Evolutionary conservation across 2,113 vertebrate species (phyloP).

Genomic region (Xenopus borealis): DNA sequence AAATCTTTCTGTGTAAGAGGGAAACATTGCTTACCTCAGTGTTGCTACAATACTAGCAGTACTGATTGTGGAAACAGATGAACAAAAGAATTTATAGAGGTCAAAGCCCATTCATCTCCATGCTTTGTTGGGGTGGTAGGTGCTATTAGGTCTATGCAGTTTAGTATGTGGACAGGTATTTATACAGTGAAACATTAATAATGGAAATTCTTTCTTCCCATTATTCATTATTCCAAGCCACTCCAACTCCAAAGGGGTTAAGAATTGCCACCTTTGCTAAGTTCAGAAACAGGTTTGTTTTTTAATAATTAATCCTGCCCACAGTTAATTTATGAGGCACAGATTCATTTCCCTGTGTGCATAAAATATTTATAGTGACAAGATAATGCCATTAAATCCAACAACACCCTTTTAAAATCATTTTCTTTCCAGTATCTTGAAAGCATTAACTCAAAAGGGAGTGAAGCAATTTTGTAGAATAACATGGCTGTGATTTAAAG

Average conservation of each 20-base stretch:
- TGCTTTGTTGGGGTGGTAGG: too few species aligned
- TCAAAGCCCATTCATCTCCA: too few species aligned
- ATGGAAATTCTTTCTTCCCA: too few species aligned
- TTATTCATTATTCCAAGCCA: not conserved
- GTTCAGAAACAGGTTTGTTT: constrained; percentile 38
- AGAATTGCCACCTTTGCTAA: constrained; percentile 21
- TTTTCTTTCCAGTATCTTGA: constrained; percentile 37
- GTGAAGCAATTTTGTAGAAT: constrained; percentile 6
- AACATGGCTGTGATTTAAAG: constrained; percentile 26
- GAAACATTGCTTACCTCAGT: too few species aligned
- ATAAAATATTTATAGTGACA: constrained; percentile 46
- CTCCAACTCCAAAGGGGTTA: constrained; percentile 6
- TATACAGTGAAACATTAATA: too few species aligned
- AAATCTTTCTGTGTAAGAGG: too few species aligned
- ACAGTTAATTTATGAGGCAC: constrained; percentile 43
- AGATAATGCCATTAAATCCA: constrained; percentile 44
- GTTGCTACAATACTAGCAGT: too few species aligned
- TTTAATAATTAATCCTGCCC: constrained; percentile 37
- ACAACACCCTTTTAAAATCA: constrained; percentile 41
- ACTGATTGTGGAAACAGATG: too few species aligned
- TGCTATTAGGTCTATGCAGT: too few species aligned
- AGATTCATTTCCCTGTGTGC: constrained; percentile 36
- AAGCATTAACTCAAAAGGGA: constrained; percentile 37
- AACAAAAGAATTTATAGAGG: too few species aligned
- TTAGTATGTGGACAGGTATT: too few species aligned